A percentile compares a stretch with the other conserved stretches of the same genome.
These are phyloP conservation scores for Pollenia labialis DNA, from an alignment of 2,888 invertebrate genomes.

Conservation along the genomic window DNA sequence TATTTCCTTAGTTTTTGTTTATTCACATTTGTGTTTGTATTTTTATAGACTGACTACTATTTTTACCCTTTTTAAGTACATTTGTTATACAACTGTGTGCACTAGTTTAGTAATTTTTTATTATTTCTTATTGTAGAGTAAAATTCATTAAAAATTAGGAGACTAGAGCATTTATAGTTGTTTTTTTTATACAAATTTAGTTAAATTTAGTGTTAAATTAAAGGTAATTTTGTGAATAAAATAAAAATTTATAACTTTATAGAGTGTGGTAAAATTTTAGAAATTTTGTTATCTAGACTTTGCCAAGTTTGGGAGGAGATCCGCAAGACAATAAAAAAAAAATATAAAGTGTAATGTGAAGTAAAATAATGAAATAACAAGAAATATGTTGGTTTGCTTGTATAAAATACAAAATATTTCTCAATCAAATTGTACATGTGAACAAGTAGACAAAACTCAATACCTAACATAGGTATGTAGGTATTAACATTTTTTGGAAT, in stretches of 20 bases:
- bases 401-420: conserved; percentile 50
- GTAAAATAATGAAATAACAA: conserved; percentile 26
- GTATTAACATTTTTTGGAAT: conserved; percentile 44
- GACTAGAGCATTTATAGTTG: conserved; percentile 59
- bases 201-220: conserved; percentile 66
- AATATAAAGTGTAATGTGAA: conserved; percentile 45
- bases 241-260: not conserved
- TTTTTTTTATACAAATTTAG: conserved; percentile 63
- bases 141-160: conserved; percentile 62
- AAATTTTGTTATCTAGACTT: conserved; percentile 68
- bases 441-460: conserved; percentile 25
- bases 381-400: conserved; percentile 15
- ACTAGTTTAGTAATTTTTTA: conserved; percentile 35
- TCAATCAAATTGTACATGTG: conserved; percentile 62
- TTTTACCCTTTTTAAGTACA: not conserved
- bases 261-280: conserved; percentile 27
- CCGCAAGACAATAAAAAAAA: conserved; percentile 61
- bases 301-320: conserved; percentile 75
- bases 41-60: not conserved
- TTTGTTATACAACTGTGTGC: conserved; percentile 41
- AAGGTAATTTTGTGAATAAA: conserved; percentile 54
- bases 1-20: not conserved
- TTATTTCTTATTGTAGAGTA: conserved; percentile 57
- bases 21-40: too few relatives aligned
- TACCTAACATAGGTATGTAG: conserved; percentile 21